Evolutionary conservation across 1,140 invertebrate species (phyloP).

Genomic region (Papilio aristodemus): DNA sequence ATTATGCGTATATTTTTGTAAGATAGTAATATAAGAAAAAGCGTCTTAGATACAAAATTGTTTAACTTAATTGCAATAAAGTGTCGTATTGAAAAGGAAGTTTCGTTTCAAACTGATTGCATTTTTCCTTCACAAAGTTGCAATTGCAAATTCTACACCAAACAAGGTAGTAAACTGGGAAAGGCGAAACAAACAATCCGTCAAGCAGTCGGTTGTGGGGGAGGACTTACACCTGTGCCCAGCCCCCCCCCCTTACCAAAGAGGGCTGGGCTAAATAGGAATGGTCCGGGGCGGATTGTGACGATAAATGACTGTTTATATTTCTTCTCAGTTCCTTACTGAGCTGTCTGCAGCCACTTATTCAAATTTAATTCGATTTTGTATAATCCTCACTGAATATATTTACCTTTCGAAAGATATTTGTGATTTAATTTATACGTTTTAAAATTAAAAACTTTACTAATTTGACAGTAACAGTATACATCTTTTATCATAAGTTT

Average conservation of each 20-base stretch:
- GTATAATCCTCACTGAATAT: conserved; percentile 38
- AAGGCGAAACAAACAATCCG: conserved; percentile 62
- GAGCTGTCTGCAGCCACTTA: conserved; percentile 49
- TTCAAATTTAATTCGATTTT: conserved; percentile 51
- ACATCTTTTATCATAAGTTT: too few species aligned
- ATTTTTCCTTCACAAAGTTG: conserved; percentile 42
- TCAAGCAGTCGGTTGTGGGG: conserved; percentile 43
- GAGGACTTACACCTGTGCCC: conserved; percentile 56
- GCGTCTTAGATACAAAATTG: background rate
- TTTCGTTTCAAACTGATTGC: conserved; percentile 36
- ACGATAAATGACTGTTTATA: conserved; percentile 69
- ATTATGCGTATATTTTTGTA: too few species aligned
- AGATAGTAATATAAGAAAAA: background rate
- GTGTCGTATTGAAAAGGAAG: conserved; percentile 28
- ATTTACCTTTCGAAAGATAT: conserved; percentile 31
- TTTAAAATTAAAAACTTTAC: background rate
- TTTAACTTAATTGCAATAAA: conserved; percentile 4
- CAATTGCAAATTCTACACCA: conserved; percentile 54
- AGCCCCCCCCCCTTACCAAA: conserved; percentile 36
- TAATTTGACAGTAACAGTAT: too few species aligned
- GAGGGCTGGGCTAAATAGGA: conserved; percentile 50
- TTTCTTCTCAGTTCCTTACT: conserved; percentile 52
- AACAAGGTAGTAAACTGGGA: conserved; percentile 54
- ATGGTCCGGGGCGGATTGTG: conserved; percentile 58
- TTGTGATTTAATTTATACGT: conserved; percentile 4